Base-by-base conservation (phyloP, 2,888 invertebrate species). In the Andricus curvator region DNA sequence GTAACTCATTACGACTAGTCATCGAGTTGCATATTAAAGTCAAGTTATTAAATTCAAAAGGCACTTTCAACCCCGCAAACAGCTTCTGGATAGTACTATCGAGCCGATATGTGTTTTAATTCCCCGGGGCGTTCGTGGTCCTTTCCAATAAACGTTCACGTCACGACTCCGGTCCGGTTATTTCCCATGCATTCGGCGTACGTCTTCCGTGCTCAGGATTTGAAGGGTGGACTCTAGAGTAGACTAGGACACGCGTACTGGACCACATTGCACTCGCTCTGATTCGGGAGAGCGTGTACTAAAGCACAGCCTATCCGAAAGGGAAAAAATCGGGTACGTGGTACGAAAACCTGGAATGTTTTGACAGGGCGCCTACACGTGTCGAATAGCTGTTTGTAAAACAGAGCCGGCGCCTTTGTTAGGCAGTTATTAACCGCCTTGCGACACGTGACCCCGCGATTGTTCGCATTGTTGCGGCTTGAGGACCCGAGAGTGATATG, bases 301-400 rank as follows among this genome's bases (percentile, higher is more conserved):
- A 68, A 79, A 65, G 64, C 44, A 33, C 51, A 48, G 79, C 79
- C 60, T 78, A 67, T 22, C 20, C 17, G 20, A 60, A 25, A n/a
- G 60, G 56, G 64, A 17, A 25, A 37, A 77, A 37, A 37, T n/a
- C 62, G 78, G 64, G 74, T 76, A 41, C 74, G 56, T 51, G 78
- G 70, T 62, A 78, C 13, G 64, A 79, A 70, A 79, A 79, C 84
- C 56, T 84, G 89, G 89, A 89, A 90, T 92, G 91, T 92, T 92
- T 92, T 92, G 92, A 92, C 92, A 92, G 90, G 88, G 90, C 83
- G 84, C 85, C 83, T 85, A 86, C 92, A 90, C 92, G 92, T 92
- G 92, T 88, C 92, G 85, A 81, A 83, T 86, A 88, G 89, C 89
- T 91, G 92, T 92, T 92, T 92, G 92, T 92, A 92, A 92, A 92